Percentiles rank a stretch among this genome's conserved stretches.
Evolutionary conservation across 2,888 invertebrate species (phyloP).

Genomic region (Melanophora roralis): DNA sequence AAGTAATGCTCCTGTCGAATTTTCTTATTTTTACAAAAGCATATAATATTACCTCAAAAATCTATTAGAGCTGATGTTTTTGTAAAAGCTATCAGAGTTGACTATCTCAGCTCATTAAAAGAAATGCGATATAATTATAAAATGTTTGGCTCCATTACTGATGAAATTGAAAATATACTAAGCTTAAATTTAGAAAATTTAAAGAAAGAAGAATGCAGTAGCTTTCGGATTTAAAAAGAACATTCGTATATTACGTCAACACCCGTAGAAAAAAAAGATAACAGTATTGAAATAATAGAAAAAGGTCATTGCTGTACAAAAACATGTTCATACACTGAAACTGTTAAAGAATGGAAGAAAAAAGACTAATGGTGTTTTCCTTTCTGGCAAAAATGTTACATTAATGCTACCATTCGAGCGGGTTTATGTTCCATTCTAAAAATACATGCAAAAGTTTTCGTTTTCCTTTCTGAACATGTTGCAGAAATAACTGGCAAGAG

Average conservation of each 20-base stretch:
- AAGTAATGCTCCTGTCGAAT: conserved; percentile 19
- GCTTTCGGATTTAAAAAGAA: neutral
- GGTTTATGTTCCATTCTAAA: too few species aligned
- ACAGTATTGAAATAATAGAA: neutral
- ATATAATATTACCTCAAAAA: neutral
- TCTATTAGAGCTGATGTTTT: neutral
- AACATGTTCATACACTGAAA: neutral
- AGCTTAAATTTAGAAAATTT: neutral
- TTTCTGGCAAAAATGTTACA: too few species aligned
- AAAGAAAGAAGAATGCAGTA: neutral
- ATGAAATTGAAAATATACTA: neutral
- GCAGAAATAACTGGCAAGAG: too few species aligned
- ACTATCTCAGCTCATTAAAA: neutral
- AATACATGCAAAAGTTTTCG: too few species aligned
- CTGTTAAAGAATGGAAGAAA: conserved; percentile 9
- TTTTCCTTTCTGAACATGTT: too few species aligned
- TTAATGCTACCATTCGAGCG: too few species aligned
- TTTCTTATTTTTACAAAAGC: neutral
- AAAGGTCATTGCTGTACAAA: neutral
- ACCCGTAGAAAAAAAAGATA: neutral
- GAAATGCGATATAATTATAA: neutral
- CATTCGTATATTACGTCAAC: neutral
- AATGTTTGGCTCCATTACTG: neutral
- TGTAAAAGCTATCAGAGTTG: neutral
- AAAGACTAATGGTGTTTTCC: too few species aligned